phyloP scores from a whole-genome alignment of 1,140 invertebrate species.

The Paramacrobiotus metropolitanus region DNA sequence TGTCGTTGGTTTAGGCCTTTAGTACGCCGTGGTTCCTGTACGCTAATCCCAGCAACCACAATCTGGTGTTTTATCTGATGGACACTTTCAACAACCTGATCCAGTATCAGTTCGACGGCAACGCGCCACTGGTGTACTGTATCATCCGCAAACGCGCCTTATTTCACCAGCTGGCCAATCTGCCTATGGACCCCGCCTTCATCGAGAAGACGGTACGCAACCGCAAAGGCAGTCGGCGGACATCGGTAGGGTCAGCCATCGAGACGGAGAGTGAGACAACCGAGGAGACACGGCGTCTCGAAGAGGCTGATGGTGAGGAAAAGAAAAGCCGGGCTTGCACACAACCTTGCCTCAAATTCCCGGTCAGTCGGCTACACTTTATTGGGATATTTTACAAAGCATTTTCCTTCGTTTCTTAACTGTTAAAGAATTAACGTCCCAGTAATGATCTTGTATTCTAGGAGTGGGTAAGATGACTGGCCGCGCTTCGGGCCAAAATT shows the following conservation, averaged over 20 bases:
- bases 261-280: constrained; percentile 27
- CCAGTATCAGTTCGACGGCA: constrained; percentile 98
- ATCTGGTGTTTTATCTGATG: constrained; percentile 88
- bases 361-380: too few species aligned
- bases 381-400: too few species aligned
- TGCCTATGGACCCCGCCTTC: constrained; percentile 68
- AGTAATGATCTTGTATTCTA: too few species aligned
- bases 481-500: too few species aligned
- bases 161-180: constrained; percentile 82
- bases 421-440: too few species aligned
- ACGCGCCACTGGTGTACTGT: constrained; percentile 93
- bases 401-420: too few species aligned
- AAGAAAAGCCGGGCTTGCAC: background rate
- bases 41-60: constrained; percentile 82
- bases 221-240: background rate
- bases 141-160: constrained; percentile 93
- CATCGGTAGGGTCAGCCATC: constrained; percentile 4
- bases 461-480: too few species aligned
- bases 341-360: background rate
- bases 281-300: constrained; percentile 64
- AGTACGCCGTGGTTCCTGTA: constrained; percentile 97
- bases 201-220: constrained; percentile 37
- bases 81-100: constrained; percentile 99
- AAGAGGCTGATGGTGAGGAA: constrained; percentile 50
- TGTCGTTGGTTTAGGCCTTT: constrained; percentile 61